Evolutionary conservation across 2,888 invertebrate species (phyloP), one percentile per base, ranked within the genome.

Genomic region (Hypsopygia costalis): DNA sequence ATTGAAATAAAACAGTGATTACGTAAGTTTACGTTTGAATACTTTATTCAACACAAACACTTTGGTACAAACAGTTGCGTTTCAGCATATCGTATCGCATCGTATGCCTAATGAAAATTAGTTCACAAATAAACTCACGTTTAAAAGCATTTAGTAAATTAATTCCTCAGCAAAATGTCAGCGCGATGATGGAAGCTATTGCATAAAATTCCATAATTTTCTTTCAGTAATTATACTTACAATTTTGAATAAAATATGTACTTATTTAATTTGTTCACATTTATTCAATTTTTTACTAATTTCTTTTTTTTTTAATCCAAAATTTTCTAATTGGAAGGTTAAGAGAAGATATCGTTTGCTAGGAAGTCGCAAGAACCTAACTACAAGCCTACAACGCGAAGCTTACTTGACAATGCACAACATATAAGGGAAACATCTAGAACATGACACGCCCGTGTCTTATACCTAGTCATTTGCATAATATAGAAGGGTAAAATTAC

Each of bases 21-120:
- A 36, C 55, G 55, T 76, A 32, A 74, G 79, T 82, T 77, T 81
- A 85, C 74, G 75, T 81, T 85, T 81, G 83, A 83, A 77, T 89
- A 87, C 73, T 89, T 86, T 86, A 88, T 89, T 89, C 76, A 88
- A 87, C 81, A 88, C 86, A 89, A 89, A 88, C 86, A 87, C 89
- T 89, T 89, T 89, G 89, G 89, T 89, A 89, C 87, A 87, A 81
- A 85, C 75, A 75, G 79, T 77, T 78, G 83, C 74, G 71, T 70
- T 74, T 67, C n/a, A 77, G 80, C 80, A 67, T 71, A 66, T 73
- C 58, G 58, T 67, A 67, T 16, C 65, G 69, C 73, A 58, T 58
- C 59, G 68, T 58, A 54, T 58, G 70, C 63, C 55, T 60, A 61
- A 65, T 59, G 12, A 11, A 31, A 31, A n/a, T 31, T 31, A 45